A percentile compares a stretch with the other conserved stretches of the same genome.
Conservation (phyloP, 2,888 invertebrate species). For the Heliconius cydno region DNA sequence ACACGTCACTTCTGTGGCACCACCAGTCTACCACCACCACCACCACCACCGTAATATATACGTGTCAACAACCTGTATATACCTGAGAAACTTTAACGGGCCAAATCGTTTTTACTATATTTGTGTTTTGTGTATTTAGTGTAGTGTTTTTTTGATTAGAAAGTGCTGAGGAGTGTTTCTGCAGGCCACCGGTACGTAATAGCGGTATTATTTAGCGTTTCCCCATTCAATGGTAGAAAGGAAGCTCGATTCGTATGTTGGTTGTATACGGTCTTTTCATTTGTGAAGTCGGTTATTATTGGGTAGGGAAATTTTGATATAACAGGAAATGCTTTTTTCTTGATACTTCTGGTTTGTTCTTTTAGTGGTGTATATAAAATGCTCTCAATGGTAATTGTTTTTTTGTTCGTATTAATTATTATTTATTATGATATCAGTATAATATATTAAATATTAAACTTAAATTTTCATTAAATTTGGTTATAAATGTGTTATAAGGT, state of each 20-base stretch:
- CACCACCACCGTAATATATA: constrained; percentile 22
- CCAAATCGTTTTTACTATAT: constrained; percentile 37
- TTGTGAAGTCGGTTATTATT: constrained; percentile 4
- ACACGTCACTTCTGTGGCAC: constrained; percentile 42
- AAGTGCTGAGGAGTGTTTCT: constrained; percentile 57
- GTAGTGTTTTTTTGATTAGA: constrained; percentile 48
- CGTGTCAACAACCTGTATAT: constrained; percentile 47
- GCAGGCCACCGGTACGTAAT: constrained; percentile 67
- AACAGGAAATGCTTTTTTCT: not conserved
- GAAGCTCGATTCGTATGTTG: constrained; percentile 46
- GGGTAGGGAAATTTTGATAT: not conserved
- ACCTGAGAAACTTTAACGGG: constrained; percentile 35
- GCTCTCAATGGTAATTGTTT: not conserved
- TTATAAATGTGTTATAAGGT: not conserved
- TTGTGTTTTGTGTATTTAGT: constrained; percentile 45
- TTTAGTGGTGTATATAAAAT: not conserved
- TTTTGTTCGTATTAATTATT: not conserved
- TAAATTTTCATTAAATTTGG: not conserved
- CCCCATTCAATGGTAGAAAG: constrained; percentile 52
- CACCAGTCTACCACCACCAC: constrained; percentile 40
- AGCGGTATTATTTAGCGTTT: constrained; percentile 65
- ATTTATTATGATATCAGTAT: not conserved
- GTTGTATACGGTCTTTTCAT: constrained; percentile 19
- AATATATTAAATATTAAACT: not conserved
- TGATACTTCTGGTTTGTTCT: not conserved